These are phyloP conservation scores for Drosophila recens DNA, from an alignment of 2,888 invertebrate species.

Conservation along the genomic window DNA sequence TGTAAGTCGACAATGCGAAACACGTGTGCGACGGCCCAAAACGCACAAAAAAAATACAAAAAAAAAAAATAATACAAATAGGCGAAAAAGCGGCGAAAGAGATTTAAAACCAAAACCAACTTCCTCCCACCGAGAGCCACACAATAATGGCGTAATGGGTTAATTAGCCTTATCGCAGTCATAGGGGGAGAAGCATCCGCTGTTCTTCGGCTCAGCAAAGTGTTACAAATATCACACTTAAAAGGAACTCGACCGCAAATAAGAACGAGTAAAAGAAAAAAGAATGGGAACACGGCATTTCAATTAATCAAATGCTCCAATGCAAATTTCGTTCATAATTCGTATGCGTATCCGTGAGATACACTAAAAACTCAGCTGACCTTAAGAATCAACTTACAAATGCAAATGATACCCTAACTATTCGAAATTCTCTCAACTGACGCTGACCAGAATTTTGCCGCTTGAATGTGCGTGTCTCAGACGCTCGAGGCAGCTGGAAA, in stretches of 20 bases:
- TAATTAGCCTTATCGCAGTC: slow-evolving; percentile 75
- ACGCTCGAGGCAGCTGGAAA: slow-evolving; percentile 20
- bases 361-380: slow-evolving; percentile 59
- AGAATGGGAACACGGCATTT: slow-evolving; percentile 42
- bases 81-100: slow-evolving; percentile 10
- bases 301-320: slow-evolving; percentile 69
- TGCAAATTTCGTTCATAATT: slow-evolving; percentile 51
- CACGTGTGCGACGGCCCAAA: slow-evolving; percentile 69
- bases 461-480: slow-evolving; percentile 30
- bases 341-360: slow-evolving; percentile 72
- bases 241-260: slow-evolving; percentile 58
- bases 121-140: slow-evolving; percentile 33
- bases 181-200: slow-evolving; percentile 23
- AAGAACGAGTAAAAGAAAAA: slow-evolving; percentile 1
- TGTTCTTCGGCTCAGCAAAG: slow-evolving; percentile 59
- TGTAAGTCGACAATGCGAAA: slow-evolving; percentile 64
- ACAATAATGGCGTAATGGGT: slow-evolving; percentile 79
- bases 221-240: slow-evolving; percentile 82
- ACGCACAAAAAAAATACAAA: slow-evolving; percentile 14
- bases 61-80: not conserved
- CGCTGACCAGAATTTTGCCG: slow-evolving; percentile 26
- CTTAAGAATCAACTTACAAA: slow-evolving; percentile 11
- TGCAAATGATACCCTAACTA: slow-evolving; percentile 28
- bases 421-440: slow-evolving; percentile 2
- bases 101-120: slow-evolving; percentile 53